Evolutionary conservation across 2,888 invertebrate species (phyloP), one percentile per base, ranked within the genome.

Genomic region (Eristalis intricaria): DNA sequence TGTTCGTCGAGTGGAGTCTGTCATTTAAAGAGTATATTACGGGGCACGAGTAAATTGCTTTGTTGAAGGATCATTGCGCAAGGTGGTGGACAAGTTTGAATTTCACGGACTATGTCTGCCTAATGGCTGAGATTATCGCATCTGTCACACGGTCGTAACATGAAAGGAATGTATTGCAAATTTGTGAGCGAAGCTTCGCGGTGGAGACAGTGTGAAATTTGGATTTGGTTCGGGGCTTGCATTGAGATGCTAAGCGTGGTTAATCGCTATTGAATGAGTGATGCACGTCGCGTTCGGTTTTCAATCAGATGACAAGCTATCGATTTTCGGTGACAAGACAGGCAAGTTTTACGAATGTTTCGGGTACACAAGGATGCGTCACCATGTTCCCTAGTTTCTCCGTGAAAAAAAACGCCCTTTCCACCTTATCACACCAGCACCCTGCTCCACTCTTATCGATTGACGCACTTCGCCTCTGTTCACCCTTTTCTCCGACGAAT

Each of bases 11-110:
- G 50, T 43, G 40, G 68, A 38, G 66, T 75, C 60, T 64, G 11
- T 26, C 23, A 60, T 60, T 23, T 26, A 10, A 2, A 15, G 26
- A 56, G 50, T 61, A 63, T 35, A 60, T 74, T 77, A 61, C 69
- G 63, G 23, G 43, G 32, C 10, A 32, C 40, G 63, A 66, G 66
- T 65, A 71, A 81, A 81, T 85, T 68, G 71, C 58, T 76, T 75
- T 19, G 71, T 64, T 76, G 69, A 73, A 73, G 68, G 81, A 76
- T 66, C 23, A 61, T 80, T 85, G 76, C 71, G 76, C 61, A 84
- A 84, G 65, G 15, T 60, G n/a, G 43, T 23, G 22, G 68, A 40
- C 4, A 5, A 5, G 29, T 60, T 61, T 73, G 26, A 73, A 64
- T 81, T 81, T 81, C 56, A 74, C 68, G 68, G 68, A 74, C 68